Evolutionary conservation across 2,888 invertebrate species (phyloP).

Genomic region (Ethmia dodecea): DNA sequence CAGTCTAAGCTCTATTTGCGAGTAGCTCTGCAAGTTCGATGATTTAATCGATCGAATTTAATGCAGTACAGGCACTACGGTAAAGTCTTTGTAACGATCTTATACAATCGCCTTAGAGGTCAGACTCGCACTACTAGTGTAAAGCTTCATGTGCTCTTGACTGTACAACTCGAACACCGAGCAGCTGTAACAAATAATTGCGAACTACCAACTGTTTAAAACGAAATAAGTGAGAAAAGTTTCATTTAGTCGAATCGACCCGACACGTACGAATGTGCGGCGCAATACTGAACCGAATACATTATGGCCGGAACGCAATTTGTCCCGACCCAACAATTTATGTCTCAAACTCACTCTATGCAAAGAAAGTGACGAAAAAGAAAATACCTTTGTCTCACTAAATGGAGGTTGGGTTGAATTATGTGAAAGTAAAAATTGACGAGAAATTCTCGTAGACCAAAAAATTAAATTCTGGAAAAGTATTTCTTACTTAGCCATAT

Average conservation of each 20-base stretch:
- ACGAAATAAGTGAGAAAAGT: constrained; percentile 55
- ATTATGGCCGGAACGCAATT: constrained; percentile 60
- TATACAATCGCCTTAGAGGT: too few species aligned
- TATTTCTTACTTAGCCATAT: too few species aligned
- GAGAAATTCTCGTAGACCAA: too few species aligned
- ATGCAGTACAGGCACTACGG: too few species aligned
- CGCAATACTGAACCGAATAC: constrained; percentile 52
- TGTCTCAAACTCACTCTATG: constrained; percentile 58
- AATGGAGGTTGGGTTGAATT: constrained; percentile 22
- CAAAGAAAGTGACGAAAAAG: constrained; percentile 49
- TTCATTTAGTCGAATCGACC: constrained; percentile 53
- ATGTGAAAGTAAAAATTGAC: too few species aligned
- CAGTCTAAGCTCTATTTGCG: too few species aligned
- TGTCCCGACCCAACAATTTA: constrained; percentile 65
- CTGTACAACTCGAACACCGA: background rate
- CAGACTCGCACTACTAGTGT: too few species aligned
- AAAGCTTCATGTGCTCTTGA: background rate
- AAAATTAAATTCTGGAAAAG: too few species aligned
- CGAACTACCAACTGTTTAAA: constrained; percentile 49
- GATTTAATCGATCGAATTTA: too few species aligned
- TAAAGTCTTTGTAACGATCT: too few species aligned
- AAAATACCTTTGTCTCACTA: constrained; percentile 33
- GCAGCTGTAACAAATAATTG: constrained; percentile 25
- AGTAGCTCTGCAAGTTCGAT: too few species aligned
- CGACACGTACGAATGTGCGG: constrained; percentile 44